These are phyloP conservation scores for Syngnathus typhle DNA, from an alignment of 2,113 vertebrate species.

Conservation along the genomic window DNA sequence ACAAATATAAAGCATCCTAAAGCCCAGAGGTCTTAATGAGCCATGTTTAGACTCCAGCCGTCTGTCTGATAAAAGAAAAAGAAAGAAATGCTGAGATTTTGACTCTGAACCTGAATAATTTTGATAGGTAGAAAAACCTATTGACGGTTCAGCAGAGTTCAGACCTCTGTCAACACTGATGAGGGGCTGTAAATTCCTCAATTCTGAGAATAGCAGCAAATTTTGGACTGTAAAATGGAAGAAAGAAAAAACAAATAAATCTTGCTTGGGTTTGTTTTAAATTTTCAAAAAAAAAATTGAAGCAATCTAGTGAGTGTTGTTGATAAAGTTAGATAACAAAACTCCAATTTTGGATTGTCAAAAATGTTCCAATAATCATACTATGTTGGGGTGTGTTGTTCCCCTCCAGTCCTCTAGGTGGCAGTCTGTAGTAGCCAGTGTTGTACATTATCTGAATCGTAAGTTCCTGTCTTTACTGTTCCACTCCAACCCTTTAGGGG, in stretches of 20 bases:
- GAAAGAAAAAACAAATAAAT: too few relatives aligned
- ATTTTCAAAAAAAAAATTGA: too few relatives aligned
- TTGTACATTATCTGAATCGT: not conserved
- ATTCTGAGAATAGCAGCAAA: not conserved
- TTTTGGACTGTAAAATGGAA: not conserved
- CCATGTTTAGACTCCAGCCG: not conserved
- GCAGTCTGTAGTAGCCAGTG: not conserved
- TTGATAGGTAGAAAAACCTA: not conserved
- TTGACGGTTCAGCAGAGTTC: not conserved
- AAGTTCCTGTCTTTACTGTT: too few relatives aligned
- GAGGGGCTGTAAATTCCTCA: not conserved
- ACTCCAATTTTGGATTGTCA: not conserved
- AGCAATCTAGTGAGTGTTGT: too few relatives aligned
- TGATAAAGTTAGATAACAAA: not conserved
- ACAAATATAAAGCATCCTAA: conserved; percentile 3
- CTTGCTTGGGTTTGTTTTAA: too few relatives aligned
- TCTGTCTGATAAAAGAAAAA: not conserved
- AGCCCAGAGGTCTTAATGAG: conserved; percentile 14
- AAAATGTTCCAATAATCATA: not conserved
- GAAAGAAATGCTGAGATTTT: not conserved
- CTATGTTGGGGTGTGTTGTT: not conserved
- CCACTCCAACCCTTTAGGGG: too few relatives aligned
- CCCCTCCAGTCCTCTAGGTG: not conserved
- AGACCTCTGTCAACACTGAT: not conserved
- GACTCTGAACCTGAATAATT: not conserved